Evolutionary conservation across 2,888 invertebrate species (phyloP).

Genomic region (Neoascia interrupta): DNA sequence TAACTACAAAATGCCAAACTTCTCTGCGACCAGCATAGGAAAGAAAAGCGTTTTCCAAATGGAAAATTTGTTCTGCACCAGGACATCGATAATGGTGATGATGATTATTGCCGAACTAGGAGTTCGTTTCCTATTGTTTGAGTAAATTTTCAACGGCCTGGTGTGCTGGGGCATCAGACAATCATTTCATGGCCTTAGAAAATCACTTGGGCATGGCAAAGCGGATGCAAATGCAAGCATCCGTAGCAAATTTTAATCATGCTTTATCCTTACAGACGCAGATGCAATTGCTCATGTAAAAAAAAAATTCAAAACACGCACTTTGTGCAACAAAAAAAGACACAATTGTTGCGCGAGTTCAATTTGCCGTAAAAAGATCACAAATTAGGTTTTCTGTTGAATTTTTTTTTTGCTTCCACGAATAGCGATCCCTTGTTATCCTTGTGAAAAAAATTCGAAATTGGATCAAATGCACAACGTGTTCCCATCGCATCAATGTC

Average conservation of each 20-base stretch:
- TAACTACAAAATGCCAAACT: conserved; percentile 21
- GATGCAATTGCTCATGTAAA: conserved; percentile 32
- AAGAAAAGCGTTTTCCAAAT: background rate
- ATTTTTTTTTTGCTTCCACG: too few species aligned
- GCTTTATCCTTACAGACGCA: conserved; percentile 25
- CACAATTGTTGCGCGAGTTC: conserved; percentile 36
- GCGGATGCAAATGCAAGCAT: conserved; percentile 65
- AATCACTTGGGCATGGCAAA: conserved; percentile 62
- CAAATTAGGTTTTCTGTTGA: conserved; percentile 8
- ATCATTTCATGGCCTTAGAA: conserved; percentile 55
- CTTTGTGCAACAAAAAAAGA: conserved; percentile 13
- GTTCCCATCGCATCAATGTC: conserved; percentile 10
- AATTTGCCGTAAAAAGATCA: conserved; percentile 51
- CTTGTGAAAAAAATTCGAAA: conserved; percentile 28
- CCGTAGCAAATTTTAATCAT: conserved; percentile 62
- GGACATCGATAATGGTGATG: conserved; percentile 61
- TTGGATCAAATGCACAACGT: conserved; percentile 43
- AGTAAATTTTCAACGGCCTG: conserved; percentile 67
- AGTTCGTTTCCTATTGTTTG: conserved; percentile 43
- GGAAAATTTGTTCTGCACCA: conserved; percentile 60
- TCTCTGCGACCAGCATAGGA: background rate
- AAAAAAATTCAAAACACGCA: conserved; percentile 20
- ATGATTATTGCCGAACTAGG: conserved; percentile 26
- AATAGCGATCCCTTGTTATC: background rate
- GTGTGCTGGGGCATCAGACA: conserved; percentile 35